phyloP scores from a whole-genome alignment of 2,113 vertebrate genomes.

The Xenopus tropicalis region DNA sequence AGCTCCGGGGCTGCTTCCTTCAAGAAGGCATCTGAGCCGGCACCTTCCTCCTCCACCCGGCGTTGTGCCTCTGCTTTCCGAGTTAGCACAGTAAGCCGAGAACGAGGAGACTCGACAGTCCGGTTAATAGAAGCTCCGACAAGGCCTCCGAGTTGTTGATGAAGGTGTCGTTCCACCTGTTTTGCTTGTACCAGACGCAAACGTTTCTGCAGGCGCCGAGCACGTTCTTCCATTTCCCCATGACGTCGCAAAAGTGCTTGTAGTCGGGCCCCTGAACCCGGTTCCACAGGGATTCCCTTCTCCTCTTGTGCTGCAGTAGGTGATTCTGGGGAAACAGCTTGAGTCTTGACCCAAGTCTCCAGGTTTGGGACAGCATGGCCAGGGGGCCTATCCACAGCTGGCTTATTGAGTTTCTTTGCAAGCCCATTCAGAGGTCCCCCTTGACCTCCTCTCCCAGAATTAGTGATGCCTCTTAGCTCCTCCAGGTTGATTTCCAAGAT shows the following conservation, averaged over 20 bases:
- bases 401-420: constrained; percentile 88
- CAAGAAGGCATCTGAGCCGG: constrained; percentile 76
- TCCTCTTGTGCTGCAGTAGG: constrained; percentile 64
- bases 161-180: constrained; percentile 94
- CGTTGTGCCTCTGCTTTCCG: constrained; percentile 77
- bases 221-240: constrained; percentile 81
- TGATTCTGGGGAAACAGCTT: constrained; percentile 48
- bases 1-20: constrained; percentile 85
- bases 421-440: constrained; percentile 85
- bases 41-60: constrained; percentile 68
- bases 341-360: constrained; percentile 60
- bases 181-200: constrained; percentile 96
- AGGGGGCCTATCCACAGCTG: constrained; percentile 67
- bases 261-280: constrained; percentile 79
- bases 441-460: constrained; percentile 74
- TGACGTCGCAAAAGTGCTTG: constrained; percentile 81
- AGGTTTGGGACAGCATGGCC: constrained; percentile 71
- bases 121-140: constrained; percentile 81
- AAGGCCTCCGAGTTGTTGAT: constrained; percentile 92
- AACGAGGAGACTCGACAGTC: constrained; percentile 65
- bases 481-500: constrained; percentile 90
- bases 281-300: constrained; percentile 59
- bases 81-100: constrained; percentile 70
- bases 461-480: constrained; percentile 86
- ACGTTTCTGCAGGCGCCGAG: constrained; percentile 87